Conservation (phyloP, 2,888 invertebrate genomes). For the Athalia circularis region DNA sequence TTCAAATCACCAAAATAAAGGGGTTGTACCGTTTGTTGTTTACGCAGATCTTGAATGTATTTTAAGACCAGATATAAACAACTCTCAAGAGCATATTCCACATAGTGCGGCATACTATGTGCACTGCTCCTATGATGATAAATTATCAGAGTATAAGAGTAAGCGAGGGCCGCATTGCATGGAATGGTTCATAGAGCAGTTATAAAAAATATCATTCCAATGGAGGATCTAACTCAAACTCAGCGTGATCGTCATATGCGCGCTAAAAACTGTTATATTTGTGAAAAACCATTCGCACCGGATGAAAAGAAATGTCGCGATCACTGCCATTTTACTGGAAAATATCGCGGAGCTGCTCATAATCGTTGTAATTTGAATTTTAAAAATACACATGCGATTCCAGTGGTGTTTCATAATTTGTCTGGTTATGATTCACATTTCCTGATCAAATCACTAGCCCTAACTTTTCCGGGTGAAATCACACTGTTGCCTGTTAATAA, state of each 20-base stretch:
- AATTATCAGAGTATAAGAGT: slow-evolving; percentile 45
- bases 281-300: slow-evolving; percentile 38
- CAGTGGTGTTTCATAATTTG: slow-evolving; percentile 60
- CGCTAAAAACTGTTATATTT: slow-evolving; percentile 49
- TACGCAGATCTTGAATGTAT: too few species aligned
- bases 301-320: slow-evolving; percentile 12
- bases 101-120: too few species aligned
- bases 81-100: too few species aligned
- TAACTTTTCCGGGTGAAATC: slow-evolving; percentile 51
- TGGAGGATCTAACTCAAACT: slow-evolving; percentile 40
- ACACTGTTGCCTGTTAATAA: not conserved
- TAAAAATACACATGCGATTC: too few species aligned
- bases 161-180: slow-evolving; percentile 48
- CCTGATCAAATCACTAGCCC: slow-evolving; percentile 56
- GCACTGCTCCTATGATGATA: too few species aligned
- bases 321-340: slow-evolving; percentile 52
- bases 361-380: too few species aligned
- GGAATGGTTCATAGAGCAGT: slow-evolving; percentile 48
- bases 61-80: too few species aligned
- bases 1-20: too few species aligned
- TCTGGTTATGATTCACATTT: slow-evolving; percentile 62
- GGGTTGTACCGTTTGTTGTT: too few species aligned
- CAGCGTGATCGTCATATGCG: not conserved
- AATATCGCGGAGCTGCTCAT: slow-evolving; percentile 41
- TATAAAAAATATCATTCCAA: slow-evolving; percentile 38